Evolutionary conservation across 2,888 invertebrate species (phyloP).

Genomic region (Agrotis clavis): DNA sequence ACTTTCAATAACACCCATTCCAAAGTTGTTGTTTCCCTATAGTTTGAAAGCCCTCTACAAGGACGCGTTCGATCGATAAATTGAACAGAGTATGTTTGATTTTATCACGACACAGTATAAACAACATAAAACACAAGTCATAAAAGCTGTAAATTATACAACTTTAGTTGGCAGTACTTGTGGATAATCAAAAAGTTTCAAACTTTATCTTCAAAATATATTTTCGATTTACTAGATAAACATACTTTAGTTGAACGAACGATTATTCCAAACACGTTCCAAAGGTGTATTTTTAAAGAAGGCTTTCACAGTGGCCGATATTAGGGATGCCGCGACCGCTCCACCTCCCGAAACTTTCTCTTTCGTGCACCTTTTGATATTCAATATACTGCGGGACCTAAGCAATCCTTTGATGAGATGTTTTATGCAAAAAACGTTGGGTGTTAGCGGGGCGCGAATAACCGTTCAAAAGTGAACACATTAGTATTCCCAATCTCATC

Average conservation of each 20-base stretch:
- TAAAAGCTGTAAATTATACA: conserved; percentile 19
- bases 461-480: conserved; percentile 90
- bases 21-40: conserved; percentile 22
- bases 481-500: conserved; percentile 88
- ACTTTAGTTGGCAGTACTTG: conserved; percentile 4
- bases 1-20: conserved; percentile 31
- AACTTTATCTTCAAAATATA: conserved; percentile 62
- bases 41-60: conserved; percentile 21
- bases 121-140: conserved; percentile 11
- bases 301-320: conserved; percentile 86
- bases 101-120: neutral
- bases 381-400: conserved; percentile 89
- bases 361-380: conserved; percentile 90
- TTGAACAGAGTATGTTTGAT: conserved; percentile 9
- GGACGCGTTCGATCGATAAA: conserved; percentile 30
- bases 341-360: conserved; percentile 85
- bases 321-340: conserved; percentile 85
- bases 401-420: conserved; percentile 92
- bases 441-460: conserved; percentile 89
- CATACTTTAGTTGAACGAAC: conserved; percentile 68
- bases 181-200: conserved; percentile 46
- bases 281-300: conserved; percentile 90
- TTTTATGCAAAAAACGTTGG: conserved; percentile 91
- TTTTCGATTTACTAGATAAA: conserved; percentile 71
- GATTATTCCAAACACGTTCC: conserved; percentile 88